Evolutionary conservation across 2,888 invertebrate species (phyloP).

Genomic region (Melipona beecheii): DNA sequence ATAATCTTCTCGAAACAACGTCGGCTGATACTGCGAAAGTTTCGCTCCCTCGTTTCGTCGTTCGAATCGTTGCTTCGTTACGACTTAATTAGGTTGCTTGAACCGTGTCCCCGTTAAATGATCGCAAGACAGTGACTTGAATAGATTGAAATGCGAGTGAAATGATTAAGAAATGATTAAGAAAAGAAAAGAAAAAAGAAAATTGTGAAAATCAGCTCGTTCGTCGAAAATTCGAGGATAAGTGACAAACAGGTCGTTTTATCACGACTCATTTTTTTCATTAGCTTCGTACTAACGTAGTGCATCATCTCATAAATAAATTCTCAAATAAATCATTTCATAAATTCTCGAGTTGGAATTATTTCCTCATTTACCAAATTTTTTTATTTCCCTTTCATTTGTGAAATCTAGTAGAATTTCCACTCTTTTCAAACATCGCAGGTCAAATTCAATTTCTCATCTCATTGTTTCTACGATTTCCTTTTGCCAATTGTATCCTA

Average conservation of each 20-base stretch:
- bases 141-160: conserved; percentile 12
- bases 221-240: background rate
- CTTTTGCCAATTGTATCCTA: background rate
- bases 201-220: background rate
- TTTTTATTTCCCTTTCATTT: background rate
- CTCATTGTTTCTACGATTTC: background rate
- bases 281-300: background rate
- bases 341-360: background rate
- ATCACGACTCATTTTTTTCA: background rate
- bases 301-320: background rate
- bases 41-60: background rate
- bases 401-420: background rate
- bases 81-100: background rate
- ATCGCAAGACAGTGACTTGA: conserved; percentile 64
- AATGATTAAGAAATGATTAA: background rate
- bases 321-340: background rate
- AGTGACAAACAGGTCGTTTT: no score
- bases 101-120: conserved; percentile 3
- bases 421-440: background rate
- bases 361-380: background rate
- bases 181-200: background rate
- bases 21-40: background rate
- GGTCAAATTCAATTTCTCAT: no score
- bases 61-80: background rate
- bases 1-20: background rate